Evolutionary conservation across 2,888 invertebrate species (phyloP).

Genomic region (Subacronicta megacephala): DNA sequence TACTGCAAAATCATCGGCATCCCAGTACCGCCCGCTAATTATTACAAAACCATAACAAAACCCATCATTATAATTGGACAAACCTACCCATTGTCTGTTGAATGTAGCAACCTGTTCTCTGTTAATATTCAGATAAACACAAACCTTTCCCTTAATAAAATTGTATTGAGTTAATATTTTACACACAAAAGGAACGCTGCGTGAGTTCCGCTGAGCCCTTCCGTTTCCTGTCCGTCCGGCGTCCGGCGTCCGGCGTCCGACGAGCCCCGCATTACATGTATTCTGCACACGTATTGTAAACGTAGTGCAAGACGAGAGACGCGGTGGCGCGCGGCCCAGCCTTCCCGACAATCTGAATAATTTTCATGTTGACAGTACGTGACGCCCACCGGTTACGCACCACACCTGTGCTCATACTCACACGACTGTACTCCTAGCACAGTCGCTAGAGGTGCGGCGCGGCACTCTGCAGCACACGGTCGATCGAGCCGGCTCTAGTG

Average conservation of each 20-base stretch:
- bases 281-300: background rate
- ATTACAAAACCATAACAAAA: too few relatives aligned
- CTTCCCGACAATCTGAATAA: constrained; percentile 1
- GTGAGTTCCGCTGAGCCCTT: constrained; percentile 4
- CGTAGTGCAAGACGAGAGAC: background rate
- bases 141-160: background rate
- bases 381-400: background rate
- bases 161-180: background rate
- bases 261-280: background rate
- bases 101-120: too few relatives aligned
- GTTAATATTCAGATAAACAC: background rate
- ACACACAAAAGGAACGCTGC: background rate
- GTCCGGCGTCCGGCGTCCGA: background rate
- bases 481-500: background rate
- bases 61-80: too few relatives aligned
- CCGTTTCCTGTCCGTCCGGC: background rate
- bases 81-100: too few relatives aligned
- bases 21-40: too few relatives aligned
- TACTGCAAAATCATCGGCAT: too few relatives aligned
- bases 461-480: background rate
- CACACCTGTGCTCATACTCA: too few relatives aligned
- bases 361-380: background rate
- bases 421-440: too few relatives aligned
- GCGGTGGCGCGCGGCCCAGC: background rate
- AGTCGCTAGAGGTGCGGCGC: too few relatives aligned